Percentiles rank a stretch among this genome's conserved stretches.
Conservation (phyloP, 2,888 invertebrate genomes). For the Mesopsocus fuscifrons region DNA sequence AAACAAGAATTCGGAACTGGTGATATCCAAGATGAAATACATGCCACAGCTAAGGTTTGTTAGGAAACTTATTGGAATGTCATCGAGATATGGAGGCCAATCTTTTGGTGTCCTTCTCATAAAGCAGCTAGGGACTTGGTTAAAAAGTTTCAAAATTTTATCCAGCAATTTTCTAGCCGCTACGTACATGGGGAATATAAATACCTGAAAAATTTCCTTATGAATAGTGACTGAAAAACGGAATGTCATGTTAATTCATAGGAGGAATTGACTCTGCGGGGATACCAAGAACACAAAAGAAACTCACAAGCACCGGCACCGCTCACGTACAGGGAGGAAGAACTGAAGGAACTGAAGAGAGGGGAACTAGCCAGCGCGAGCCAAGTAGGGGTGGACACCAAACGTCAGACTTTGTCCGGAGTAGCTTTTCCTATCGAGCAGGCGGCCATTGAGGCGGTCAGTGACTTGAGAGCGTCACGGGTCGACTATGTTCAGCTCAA, state of each 20-base stretch:
- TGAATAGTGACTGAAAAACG: no score
- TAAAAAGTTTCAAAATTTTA: no score
- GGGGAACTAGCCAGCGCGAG: conserved; percentile 42
- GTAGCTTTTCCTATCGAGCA: conserved; percentile 78
- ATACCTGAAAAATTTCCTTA: not conserved
- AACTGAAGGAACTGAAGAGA: conserved; percentile 55
- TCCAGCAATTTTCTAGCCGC: not conserved
- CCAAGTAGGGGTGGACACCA: conserved; percentile 59
- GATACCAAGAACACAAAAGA: conserved; percentile 60
- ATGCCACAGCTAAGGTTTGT: conserved; percentile 57
- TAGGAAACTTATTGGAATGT: no score
- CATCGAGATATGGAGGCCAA: no score
- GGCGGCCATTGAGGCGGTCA: conserved; percentile 54
- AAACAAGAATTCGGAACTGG: conserved; percentile 92
- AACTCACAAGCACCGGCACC: conserved; percentile 73
- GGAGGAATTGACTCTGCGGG: conserved; percentile 63
- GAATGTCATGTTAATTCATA: no score
- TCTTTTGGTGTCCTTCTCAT: no score
- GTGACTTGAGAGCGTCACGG: conserved; percentile 46
- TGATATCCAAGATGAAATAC: conserved; percentile 85
- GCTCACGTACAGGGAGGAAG: conserved; percentile 72
- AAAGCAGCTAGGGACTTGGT: no score
- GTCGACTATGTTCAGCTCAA: conserved; percentile 80
- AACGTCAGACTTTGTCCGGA: conserved; percentile 79
- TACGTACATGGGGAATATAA: not conserved